Evolutionary conservation across 1,140 invertebrate species (phyloP).

Genomic region (Diabrotica undecimpunctata): DNA sequence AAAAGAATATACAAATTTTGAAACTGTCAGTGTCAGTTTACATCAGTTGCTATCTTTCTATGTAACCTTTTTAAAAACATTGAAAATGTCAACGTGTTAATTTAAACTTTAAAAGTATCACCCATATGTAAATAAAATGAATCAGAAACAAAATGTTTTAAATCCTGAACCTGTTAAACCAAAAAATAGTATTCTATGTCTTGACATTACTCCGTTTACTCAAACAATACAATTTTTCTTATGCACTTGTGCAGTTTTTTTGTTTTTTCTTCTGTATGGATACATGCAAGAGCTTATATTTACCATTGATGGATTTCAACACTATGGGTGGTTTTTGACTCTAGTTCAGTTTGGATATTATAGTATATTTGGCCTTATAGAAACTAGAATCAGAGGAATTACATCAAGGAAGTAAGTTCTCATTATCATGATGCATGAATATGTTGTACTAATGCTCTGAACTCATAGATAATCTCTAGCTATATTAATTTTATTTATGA

Average conservation of each 20-base stretch:
- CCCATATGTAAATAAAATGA: background rate
- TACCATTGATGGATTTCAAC: slow-evolving; percentile 79
- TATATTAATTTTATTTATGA: no score
- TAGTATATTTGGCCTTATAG: slow-evolving; percentile 73
- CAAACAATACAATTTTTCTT: slow-evolving; percentile 69
- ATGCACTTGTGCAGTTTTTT: slow-evolving; percentile 76
- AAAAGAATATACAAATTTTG: no score
- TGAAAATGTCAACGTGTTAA: slow-evolving; percentile 5
- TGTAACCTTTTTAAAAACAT: background rate
- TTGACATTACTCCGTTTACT: slow-evolving; percentile 67
- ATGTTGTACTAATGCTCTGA: no score
- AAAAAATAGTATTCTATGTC: slow-evolving; percentile 65
- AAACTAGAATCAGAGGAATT: slow-evolving; percentile 65
- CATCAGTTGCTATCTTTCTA: no score
- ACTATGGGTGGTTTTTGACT: slow-evolving; percentile 90
- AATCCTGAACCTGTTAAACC: slow-evolving; percentile 36
- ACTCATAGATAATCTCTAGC: no score
- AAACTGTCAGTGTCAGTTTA: background rate
- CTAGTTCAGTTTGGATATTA: slow-evolving; percentile 89
- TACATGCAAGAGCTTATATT: slow-evolving; percentile 94
- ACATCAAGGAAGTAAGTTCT: slow-evolving; percentile 62
- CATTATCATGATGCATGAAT: no score
- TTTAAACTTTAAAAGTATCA: background rate
- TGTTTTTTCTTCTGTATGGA: slow-evolving; percentile 87
- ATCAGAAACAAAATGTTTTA: background rate